Evolutionary conservation across 2,888 invertebrate species (phyloP).

Genomic region (Tenthredo mesomela): DNA sequence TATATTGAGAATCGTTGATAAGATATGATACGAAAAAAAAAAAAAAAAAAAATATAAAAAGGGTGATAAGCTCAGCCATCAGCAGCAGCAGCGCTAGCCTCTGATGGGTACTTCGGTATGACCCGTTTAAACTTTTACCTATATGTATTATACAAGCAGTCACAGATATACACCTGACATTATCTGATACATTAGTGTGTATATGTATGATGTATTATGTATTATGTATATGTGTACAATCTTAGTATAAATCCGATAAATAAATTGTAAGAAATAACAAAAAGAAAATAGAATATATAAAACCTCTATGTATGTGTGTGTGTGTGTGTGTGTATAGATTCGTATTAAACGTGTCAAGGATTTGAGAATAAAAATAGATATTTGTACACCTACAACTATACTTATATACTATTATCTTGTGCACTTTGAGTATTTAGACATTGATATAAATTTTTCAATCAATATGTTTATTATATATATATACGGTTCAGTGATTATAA

Average conservation of each 20-base stretch:
- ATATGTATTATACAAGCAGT: neutral
- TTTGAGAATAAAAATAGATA: conserved; percentile 11
- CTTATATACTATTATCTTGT: neutral
- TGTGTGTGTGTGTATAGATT: neutral
- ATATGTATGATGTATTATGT: too few relatives aligned
- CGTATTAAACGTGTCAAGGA: conserved; percentile 20
- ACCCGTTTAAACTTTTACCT: conserved; percentile 53
- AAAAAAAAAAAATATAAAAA: neutral
- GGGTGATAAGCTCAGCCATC: neutral
- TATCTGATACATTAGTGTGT: neutral
- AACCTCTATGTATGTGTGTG: too few relatives aligned
- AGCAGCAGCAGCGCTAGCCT: too few relatives aligned
- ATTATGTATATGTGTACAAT: neutral
- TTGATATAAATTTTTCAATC: neutral
- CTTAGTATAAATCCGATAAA: neutral
- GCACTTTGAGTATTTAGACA: neutral
- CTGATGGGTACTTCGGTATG: neutral
- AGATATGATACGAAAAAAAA: conserved; percentile 3
- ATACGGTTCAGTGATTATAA: conserved; percentile 11
- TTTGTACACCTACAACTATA: neutral
- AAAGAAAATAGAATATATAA: neutral
- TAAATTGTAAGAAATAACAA: neutral
- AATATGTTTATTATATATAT: neutral
- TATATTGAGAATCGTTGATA: conserved; percentile 26
- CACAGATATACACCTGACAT: neutral